phyloP scores from a whole-genome alignment of 2,113 vertebrate genomes.

The Leptosomus discolor region DNA sequence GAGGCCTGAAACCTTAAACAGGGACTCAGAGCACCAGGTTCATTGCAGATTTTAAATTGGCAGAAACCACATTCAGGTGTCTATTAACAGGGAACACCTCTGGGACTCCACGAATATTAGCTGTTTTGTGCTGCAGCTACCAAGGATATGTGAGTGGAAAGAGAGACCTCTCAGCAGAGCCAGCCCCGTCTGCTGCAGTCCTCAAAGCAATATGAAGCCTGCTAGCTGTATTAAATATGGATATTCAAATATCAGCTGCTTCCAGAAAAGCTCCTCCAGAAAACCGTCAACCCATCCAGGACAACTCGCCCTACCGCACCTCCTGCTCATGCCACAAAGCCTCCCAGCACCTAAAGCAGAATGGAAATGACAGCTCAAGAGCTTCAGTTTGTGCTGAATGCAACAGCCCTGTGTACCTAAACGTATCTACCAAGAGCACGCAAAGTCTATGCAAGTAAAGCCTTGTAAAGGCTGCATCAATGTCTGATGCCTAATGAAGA shows the following conservation, averaged over 20 bases:
- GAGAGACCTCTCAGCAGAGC: background rate
- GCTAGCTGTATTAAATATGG: background rate
- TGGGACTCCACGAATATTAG: background rate
- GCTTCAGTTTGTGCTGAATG: accelerated
- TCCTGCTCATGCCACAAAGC: background rate
- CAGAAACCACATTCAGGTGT: background rate
- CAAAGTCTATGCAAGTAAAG: background rate
- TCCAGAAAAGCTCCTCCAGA: background rate
- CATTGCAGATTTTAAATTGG: background rate
- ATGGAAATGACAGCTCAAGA: background rate
- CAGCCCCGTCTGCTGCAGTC: background rate
- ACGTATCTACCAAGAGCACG: background rate
- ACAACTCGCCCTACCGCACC: background rate
- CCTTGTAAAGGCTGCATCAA: background rate
- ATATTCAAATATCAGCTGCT: background rate
- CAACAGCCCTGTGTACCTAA: background rate
- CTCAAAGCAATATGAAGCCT: background rate
- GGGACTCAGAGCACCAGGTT: background rate
- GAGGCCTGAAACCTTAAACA: background rate
- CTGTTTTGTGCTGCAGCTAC: background rate
- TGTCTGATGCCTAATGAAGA: background rate
- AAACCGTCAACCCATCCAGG: background rate
- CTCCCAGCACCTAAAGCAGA: background rate
- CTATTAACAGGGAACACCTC: background rate
- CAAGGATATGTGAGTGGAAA: background rate